Percentiles rank a stretch among this genome's conserved stretches.
These are phyloP conservation scores for Cheilosia scutellata DNA, from an alignment of 2,888 invertebrate genomes.

Conservation along the genomic window DNA sequence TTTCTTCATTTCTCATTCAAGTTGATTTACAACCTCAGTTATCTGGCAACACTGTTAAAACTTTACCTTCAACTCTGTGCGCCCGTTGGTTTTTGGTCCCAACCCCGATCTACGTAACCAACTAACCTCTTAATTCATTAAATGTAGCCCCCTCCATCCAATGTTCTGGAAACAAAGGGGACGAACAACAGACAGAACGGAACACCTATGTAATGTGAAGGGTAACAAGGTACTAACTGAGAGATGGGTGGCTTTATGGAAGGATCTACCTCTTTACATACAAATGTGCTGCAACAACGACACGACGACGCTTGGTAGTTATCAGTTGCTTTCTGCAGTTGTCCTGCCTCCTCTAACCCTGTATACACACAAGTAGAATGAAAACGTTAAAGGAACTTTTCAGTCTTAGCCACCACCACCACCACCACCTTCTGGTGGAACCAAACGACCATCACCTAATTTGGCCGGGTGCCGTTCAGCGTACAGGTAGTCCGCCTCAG, in stretches of 20 bases:
- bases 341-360: background rate
- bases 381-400: constrained; percentile 51
- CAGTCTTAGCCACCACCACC: constrained; percentile 15
- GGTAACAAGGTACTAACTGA: constrained; percentile 71
- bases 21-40: constrained; percentile 71
- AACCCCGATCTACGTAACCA: constrained; percentile 33
- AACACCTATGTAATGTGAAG: constrained; percentile 75
- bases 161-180: constrained; percentile 40
- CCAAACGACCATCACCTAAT: constrained; percentile 63
- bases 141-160: constrained; percentile 27
- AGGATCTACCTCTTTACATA: constrained; percentile 41
- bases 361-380: constrained; percentile 30
- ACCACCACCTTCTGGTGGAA: constrained; percentile 34
- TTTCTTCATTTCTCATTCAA: constrained; percentile 72
- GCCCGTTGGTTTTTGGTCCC: constrained; percentile 55
- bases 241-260: constrained; percentile 53
- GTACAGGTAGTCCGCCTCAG: constrained; percentile 33
- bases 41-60: constrained; percentile 73
- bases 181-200: constrained; percentile 65
- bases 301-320: constrained; percentile 23
- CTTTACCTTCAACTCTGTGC: constrained; percentile 64
- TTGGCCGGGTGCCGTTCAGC: constrained; percentile 26
- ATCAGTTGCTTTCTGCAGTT: constrained; percentile 56
- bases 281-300: constrained; percentile 52
- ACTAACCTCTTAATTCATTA: constrained; percentile 74